Evolutionary conservation across 2,113 vertebrate genomes (phyloP), one percentile per base, ranked within the genome.

Genomic region (Cygnus buccinator): DNA sequence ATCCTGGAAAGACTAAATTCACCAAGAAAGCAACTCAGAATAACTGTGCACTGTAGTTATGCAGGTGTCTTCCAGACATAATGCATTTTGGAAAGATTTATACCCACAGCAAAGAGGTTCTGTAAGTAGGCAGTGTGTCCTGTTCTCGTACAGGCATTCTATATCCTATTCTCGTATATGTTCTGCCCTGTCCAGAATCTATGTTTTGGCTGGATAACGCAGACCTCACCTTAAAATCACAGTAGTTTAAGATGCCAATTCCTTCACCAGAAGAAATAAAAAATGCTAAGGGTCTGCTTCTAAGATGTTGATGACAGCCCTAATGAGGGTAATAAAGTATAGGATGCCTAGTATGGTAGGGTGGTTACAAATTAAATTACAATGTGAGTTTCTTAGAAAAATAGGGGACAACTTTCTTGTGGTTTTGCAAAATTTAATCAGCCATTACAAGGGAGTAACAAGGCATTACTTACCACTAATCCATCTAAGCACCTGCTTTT

Each of bases 391-490:
- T 75, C 68, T 58, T 52, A n/a, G 46, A 50, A 97, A 91, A 96
- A 88, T 10, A 66, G 84, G 91, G 79, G 58, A 84, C 87, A 84
- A 84, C 90, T 96, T 97, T 54, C 50, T 19, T 88, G 68, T 73
- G 58, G 20, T 95, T 96, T 87, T 91, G 65, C 62, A 82, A 94
- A 89, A 83, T 85, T 84, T 96, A 76, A 89, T 92, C 4, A 4
- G 35, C 55, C 61, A 46, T 88, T 92, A 20, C 12, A 35, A 85
- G 84, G 54, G 79, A 48, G 50, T 57, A 31, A 19, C 87, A 90
- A 77, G 91, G 77, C 90, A 93, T 90, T 97, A 93, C 62, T 93
- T 97, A 89, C 79, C 23, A 25, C 41, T 95, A 95, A 97, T 93
- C 73, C 90, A 81, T 83, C 65, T 91, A 83, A 77, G 72, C 72